Conservation (phyloP, 2,888 invertebrate species). For the Drosophila conformis region DNA sequence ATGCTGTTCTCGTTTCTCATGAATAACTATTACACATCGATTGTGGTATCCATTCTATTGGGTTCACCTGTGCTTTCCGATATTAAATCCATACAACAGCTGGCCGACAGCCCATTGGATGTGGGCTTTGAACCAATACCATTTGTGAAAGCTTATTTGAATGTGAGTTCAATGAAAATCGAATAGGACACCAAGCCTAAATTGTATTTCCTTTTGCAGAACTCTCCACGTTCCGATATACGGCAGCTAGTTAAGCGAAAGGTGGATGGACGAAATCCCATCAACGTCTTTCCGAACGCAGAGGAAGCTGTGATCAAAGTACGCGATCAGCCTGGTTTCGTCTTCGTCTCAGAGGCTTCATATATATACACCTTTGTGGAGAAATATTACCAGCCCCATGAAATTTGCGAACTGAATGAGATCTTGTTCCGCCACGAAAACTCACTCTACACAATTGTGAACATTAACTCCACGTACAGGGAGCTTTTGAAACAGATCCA, state of each 20-base stretch:
- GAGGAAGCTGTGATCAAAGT: conserved; percentile 75
- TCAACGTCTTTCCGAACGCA: conserved; percentile 66
- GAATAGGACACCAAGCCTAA: no score
- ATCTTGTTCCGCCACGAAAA: conserved; percentile 75
- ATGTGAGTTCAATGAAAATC: conserved; percentile 57
- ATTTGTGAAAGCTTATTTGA: conserved; percentile 73
- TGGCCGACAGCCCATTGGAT: conserved; percentile 86
- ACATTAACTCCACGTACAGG: conserved; percentile 78
- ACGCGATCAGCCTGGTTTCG: conserved; percentile 79
- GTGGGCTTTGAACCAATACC: conserved; percentile 86
- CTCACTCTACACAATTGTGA: conserved; percentile 59
- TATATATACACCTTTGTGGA: conserved; percentile 74
- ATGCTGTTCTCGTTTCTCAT: conserved; percentile 85
- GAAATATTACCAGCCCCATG: conserved; percentile 77
- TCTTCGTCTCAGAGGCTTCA: conserved; percentile 80
- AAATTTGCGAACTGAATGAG: conserved; percentile 84
- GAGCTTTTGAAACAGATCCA: conserved; percentile 74
- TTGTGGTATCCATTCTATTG: conserved; percentile 87
- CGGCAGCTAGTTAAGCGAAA: conserved; percentile 69
- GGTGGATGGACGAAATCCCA: conserved; percentile 64
- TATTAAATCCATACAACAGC: conserved; percentile 86
- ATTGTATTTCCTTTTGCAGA: conserved; percentile 38
- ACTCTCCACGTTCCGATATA: conserved; percentile 68
- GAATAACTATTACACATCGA: conserved; percentile 88
- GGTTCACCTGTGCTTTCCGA: conserved; percentile 86